These are phyloP conservation scores for Trachelus iudaicus DNA, from an alignment of 2,888 invertebrate genomes.

Conservation along the genomic window DNA sequence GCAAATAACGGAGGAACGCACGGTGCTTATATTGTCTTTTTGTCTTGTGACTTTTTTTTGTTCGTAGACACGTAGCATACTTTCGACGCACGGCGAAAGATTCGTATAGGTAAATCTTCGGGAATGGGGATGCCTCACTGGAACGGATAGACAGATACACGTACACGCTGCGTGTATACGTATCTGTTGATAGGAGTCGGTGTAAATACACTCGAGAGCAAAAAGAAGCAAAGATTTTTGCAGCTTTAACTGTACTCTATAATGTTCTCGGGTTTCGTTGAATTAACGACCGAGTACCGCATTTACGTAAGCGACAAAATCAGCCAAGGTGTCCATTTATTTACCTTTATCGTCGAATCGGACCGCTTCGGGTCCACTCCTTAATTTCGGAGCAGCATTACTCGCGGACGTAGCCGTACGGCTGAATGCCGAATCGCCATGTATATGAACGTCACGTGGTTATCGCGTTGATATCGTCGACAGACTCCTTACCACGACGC, in stretches of 20 bases:
- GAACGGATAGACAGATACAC: background rate
- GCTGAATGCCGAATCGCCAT: background rate
- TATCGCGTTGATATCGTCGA: background rate
- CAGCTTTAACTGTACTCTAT: background rate
- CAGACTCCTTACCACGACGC: background rate
- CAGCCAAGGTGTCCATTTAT: slow-evolving; percentile 10
- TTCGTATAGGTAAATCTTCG: background rate
- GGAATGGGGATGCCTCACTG: background rate
- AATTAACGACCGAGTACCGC: slow-evolving; percentile 19
- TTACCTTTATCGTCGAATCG: slow-evolving; percentile 15
- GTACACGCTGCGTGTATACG: too few relatives aligned
- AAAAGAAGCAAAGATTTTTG: background rate
- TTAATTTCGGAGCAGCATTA: slow-evolving; percentile 7
- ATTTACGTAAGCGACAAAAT: slow-evolving; percentile 2
- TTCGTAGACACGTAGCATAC: background rate
- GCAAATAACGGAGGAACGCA: background rate
- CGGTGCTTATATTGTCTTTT: background rate
- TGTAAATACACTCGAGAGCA: background rate
- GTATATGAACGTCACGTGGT: background rate
- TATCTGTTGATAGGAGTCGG: background rate
- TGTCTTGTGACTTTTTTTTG: background rate
- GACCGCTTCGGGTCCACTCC: slow-evolving; percentile 21
- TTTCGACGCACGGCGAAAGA: background rate
- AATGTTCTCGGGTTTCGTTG: slow-evolving; percentile 8
- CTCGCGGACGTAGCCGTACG: background rate